Base-by-base conservation (phyloP, 2,888 invertebrate genomes). In the Dorcus hopei region DNA sequence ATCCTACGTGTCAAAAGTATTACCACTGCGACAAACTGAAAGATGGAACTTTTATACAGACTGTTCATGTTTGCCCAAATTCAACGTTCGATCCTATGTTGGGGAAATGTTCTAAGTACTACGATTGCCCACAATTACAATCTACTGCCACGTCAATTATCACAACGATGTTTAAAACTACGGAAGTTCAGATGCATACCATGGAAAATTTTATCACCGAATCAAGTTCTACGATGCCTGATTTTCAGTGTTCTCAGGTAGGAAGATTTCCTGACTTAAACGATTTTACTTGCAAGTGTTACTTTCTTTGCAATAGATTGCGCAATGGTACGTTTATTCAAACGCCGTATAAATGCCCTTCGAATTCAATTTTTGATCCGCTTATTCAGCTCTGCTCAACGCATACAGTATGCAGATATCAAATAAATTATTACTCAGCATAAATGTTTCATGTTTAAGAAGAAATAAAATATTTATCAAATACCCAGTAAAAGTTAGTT, bases 191-290 rank as follows among this genome's bases (percentile, higher is more conserved):
- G 2, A 26, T 9, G 8, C 7, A 19, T 9, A 49, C 49, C 3
- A 16, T n/a, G n/a, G 47, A 47, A 16, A 47, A 33, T 33, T 33
- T 14, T 26, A 0, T 47, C 6, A 11, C n/a, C 5, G 47, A 47
- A 14, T 26, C 50, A 49, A 49, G 14, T 42, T 8, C 23, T 33
- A 2, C 38, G n/a, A 49, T 39, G 9, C 48, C 55, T 43, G 50
- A 53, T 14, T 63, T 63, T 41, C 51, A 33, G 14, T 65, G 65
- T 41, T 66, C 75, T 0, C 54, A 76, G 1, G 73, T 73, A 0
- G 82, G 82, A 1, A 74, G 81, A 64, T 81, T 74, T 47, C 74
- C 80, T 0, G 73, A 83, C 63, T 63, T 73, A 1, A 58, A 73
- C 1, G 81, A 82, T 52, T 69, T 9, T 16, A 64, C 51, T n/a